phyloP scores from a whole-genome alignment of 2,113 vertebrate species.

The Laticauda colubrina region DNA sequence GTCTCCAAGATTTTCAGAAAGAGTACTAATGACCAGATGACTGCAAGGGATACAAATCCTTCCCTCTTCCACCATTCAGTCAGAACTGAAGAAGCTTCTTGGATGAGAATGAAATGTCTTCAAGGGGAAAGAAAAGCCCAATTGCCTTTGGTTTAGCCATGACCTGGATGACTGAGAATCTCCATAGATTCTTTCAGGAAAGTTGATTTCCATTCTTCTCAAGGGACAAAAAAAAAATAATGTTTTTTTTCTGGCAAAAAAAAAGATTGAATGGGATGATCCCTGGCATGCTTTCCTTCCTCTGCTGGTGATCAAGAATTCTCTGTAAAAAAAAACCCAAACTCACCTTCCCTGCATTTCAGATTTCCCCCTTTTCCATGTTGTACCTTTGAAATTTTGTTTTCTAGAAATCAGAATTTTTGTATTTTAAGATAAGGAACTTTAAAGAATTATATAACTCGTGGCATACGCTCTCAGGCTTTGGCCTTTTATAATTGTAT shows the following conservation, averaged over 20 bases:
- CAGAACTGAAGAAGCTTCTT: no score
- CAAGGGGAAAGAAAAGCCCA: neutral
- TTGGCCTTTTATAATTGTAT: neutral
- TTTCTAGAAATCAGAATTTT: neutral
- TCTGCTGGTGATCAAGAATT: neutral
- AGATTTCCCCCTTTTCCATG: neutral
- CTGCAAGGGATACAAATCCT: no score
- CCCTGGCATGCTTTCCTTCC: neutral
- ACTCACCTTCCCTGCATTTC: neutral
- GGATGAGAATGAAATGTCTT: no score
- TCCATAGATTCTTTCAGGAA: no score
- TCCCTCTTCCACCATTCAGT: no score
- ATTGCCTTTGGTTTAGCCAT: neutral
- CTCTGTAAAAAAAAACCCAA: neutral
- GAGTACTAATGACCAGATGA: no score
- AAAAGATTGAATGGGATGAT: neutral
- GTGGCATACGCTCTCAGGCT: neutral
- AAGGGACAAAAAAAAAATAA: no score
- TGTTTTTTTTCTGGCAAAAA: neutral
- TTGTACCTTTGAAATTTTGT: neutral
- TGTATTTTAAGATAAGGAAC: no score
- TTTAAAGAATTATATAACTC: no score
- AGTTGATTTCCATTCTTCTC: no score
- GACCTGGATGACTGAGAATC: no score
- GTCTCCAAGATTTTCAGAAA: no score